Evolutionary conservation across 2,888 invertebrate genomes (phyloP).

Genomic region (Eugnorisma glareosa): DNA sequence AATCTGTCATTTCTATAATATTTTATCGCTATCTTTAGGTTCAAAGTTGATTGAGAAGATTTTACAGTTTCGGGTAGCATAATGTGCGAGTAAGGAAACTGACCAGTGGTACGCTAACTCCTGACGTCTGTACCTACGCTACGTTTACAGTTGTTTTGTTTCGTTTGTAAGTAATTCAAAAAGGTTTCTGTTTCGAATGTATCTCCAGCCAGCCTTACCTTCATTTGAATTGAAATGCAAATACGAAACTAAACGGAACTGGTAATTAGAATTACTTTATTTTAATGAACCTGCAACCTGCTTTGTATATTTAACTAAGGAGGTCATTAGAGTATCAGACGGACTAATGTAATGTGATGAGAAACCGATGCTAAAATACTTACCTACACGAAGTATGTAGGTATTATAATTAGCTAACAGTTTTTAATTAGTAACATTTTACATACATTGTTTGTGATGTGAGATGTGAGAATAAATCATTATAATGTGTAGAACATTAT

Average conservation of each 20-base stretch:
- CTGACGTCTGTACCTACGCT: no score
- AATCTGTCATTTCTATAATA: no score
- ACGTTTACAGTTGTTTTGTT: background rate
- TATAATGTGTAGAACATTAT: no score
- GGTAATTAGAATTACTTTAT: conserved; percentile 26
- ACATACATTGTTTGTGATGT: conserved; percentile 8
- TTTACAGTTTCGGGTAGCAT: no score
- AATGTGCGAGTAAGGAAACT: no score
- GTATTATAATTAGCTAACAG: conserved; percentile 22
- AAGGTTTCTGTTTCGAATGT: conserved; percentile 4
- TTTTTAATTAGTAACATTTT: conserved; percentile 9
- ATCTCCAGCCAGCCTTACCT: background rate
- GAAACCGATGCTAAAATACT: conserved; percentile 10
- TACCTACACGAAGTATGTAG: background rate
- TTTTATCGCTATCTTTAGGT: no score
- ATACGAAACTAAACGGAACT: conserved; percentile 16
- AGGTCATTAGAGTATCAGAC: conserved; percentile 10
- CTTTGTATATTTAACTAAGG: conserved; percentile 18
- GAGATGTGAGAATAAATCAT: no score
- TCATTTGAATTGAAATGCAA: conserved; percentile 37
- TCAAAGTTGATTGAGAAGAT: no score
- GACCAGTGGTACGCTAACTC: no score
- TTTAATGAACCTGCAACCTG: conserved; percentile 12
- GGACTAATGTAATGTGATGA: conserved; percentile 14
- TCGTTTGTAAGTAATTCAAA: background rate